Evolutionary conservation across 2,888 invertebrate species (phyloP), one percentile per base, ranked within the genome.

Genomic region (Apantesis nais): DNA sequence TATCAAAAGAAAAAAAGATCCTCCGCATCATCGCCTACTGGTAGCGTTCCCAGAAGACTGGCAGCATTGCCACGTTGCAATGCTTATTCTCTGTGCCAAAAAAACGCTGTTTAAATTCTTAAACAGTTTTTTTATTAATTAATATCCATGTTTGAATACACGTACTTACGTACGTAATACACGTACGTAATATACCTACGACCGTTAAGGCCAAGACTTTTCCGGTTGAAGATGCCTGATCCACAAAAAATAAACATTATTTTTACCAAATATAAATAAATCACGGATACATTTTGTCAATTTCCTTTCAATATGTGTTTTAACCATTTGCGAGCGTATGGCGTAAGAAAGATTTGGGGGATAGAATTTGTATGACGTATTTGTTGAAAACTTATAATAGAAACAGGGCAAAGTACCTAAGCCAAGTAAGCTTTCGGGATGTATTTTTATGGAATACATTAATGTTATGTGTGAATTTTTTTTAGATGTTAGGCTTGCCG

Each of bases 351-450:
- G 55, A 41, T 48, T 68, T 31, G 44, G 29, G 52, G 44, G 37
- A 71, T 68, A 68, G 55, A 68, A 68, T 69, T 66, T 64, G 61
- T 63, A 74, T 69, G 67, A 67, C 71, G 48, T 71, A 67, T 71
- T 71, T 67, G 67, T 63, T 55, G 44, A 29, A 58, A 66, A 58
- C 58, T 71, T 58, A 64, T 44, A 63, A 60, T 39, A 34, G n/a
- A 52, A 52, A 52, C 48, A 52, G 9, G 48, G 48, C n/a, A 52
- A 52, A 52, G 48, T 52, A n/a, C 22, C n/a, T n/a, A n/a, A n/a
- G n/a, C 22, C 4, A 52, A 52, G 48, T n/a, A 22, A 14, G 14
- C 29, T 58, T 58, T 58, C 16, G 29, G 29, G 29, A n/a, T 55
- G n/a, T 52, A 25, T 29, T 58, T 16, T 29, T 16, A 58, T n/a